Evolutionary conservation across 1,140 invertebrate species (phyloP).

Genomic region (Drosophila rufa): DNA sequence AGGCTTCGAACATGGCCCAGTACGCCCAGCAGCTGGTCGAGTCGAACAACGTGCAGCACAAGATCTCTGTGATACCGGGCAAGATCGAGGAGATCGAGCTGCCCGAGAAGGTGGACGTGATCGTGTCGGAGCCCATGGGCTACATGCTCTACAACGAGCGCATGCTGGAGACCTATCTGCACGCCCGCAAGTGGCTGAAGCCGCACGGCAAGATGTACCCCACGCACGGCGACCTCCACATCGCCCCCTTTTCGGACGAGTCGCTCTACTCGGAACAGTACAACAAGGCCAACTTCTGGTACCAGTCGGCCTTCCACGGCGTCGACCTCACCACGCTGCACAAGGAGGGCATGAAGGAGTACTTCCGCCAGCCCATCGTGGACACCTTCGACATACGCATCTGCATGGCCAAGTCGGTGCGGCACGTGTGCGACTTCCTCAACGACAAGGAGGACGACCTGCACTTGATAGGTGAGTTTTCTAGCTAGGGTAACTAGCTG

Average conservation of each 20-base stretch:
- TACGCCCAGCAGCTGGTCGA: slow-evolving; percentile 97
- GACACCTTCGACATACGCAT: slow-evolving; percentile 99
- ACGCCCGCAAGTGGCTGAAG: slow-evolving; percentile 99
- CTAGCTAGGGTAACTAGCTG: too few relatives aligned
- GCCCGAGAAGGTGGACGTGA: slow-evolving; percentile 97
- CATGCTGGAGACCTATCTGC: slow-evolving; percentile 99
- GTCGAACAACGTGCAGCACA: slow-evolving; percentile 94
- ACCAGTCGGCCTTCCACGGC: slow-evolving; percentile 99
- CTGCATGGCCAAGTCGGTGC: slow-evolving; percentile 97
- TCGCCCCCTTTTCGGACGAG: slow-evolving; percentile 99
- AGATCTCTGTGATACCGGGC: slow-evolving; percentile 96
- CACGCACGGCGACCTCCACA: slow-evolving; percentile 97
- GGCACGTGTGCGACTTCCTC: slow-evolving; percentile 98
- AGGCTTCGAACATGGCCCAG: slow-evolving; percentile 99
- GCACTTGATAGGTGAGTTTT: slow-evolving; percentile 92
- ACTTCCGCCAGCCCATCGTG: slow-evolving; percentile 99
- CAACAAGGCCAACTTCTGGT: slow-evolving; percentile 99
- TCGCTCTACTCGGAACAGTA: slow-evolving; percentile 99
- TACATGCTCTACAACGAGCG: slow-evolving; percentile 99
- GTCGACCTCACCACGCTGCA: slow-evolving; percentile 97
- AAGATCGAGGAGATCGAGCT: slow-evolving; percentile 99
- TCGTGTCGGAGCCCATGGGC: slow-evolving; percentile 99
- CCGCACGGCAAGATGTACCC: slow-evolving; percentile 98
- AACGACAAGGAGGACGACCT: slow-evolving; percentile 97
- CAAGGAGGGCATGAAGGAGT: slow-evolving; percentile 97